Base-by-base conservation (phyloP, 2,113 vertebrate genomes). In the Porphyrio hochstetteri region DNA sequence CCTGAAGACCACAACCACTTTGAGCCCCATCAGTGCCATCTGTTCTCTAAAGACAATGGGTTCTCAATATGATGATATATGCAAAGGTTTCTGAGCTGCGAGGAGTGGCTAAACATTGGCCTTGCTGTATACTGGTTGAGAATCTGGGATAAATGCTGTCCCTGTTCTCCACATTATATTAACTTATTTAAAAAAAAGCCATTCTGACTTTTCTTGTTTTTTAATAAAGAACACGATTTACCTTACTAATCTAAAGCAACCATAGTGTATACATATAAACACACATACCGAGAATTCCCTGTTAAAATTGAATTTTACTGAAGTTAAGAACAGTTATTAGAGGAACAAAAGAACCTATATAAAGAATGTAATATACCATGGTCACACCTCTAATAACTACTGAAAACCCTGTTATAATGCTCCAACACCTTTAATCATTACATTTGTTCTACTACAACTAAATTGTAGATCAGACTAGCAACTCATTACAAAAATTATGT, bases 221-320 rank as follows among this genome's bases (percentile, higher is more conserved):
- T 71, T 64, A 91, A 68, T 14, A 69, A 23, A 44, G 19, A 79
- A 21, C 7, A 48, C 17, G 2, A 25, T 77, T 82, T 75, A 53
- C 15, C 19, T 31, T 18, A 36, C 2, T 40, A n/a, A 40, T 63
- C 85, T 42, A 55, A 5, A 63, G 17, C 40, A 72, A 50, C 13
- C 8, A 44, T 0, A 11, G 5, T 23, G 11, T 25, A 57, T 10
- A 42, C 17, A 60, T 21, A 29, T 4, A 44, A 80, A 74, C n/a
- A 72, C 12, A 60, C 1, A 1, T 13, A n/a, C 0, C 1, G 85
- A 63, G 8, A 81, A 84, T 3, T 46, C 17, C 42, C 9, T 31
- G 8, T 23, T 61, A 80, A 61, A 91, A 70, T 0, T 50, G 21
- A 40, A 67, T 67, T 76, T 65, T 85, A 70, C 33, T 36, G 48